Percentiles rank a stretch among this genome's conserved stretches.
Conservation (phyloP, 92 coral and sea anemone species). For the Desmophyllum pertusum region DNA sequence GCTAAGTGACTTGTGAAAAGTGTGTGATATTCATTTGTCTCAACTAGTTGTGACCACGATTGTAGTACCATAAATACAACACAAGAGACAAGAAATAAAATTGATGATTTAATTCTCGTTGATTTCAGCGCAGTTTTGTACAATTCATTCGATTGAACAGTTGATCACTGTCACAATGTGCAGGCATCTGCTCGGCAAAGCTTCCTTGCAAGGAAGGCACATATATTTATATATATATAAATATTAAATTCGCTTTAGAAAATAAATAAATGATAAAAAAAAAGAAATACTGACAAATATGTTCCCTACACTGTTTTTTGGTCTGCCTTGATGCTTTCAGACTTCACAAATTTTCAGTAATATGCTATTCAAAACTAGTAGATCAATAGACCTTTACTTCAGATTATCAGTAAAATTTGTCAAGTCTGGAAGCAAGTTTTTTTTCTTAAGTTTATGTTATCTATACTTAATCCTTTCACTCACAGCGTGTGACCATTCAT, state of each 20-base stretch:
- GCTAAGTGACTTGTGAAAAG: no score
- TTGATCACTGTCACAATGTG: background rate
- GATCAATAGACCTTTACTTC: background rate
- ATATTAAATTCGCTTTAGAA: conserved; percentile 46
- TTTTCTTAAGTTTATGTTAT: background rate
- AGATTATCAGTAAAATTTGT: background rate
- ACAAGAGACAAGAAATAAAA: background rate
- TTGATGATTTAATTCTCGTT: conserved; percentile 6
- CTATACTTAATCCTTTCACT: background rate
- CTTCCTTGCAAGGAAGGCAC: conserved; percentile 17
- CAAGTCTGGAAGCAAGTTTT: background rate
- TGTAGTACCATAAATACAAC: background rate
- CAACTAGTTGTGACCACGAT: no score
- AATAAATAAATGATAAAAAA: conserved; percentile 42
- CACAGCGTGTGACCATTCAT: background rate
- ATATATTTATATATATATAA: conserved; percentile 32
- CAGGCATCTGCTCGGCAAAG: conserved; percentile 17
- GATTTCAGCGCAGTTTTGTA: conserved; percentile 24
- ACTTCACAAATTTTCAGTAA: background rate
- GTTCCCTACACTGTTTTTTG: background rate
- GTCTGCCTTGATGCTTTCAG: background rate
- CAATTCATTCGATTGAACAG: conserved; percentile 16
- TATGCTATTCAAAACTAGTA: background rate
- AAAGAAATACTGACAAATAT: conserved; percentile 8
- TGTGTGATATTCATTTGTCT: no score